Evolutionary conservation across 2,113 vertebrate species (phyloP).

Genomic region (Daphoenositta chrysoptera): DNA sequence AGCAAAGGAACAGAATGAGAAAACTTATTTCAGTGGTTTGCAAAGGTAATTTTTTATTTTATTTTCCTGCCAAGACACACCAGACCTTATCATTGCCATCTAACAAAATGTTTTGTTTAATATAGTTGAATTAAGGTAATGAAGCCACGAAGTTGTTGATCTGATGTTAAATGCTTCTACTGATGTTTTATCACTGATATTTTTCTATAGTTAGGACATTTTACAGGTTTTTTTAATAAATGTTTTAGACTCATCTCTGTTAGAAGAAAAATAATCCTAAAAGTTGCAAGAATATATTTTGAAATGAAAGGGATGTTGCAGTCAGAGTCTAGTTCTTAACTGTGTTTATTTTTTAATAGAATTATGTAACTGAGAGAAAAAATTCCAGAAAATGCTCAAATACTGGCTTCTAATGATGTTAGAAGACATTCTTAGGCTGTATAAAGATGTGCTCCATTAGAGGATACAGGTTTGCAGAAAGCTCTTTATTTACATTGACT

Average conservation of each 20-base stretch:
- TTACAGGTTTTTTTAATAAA: neutral
- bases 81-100: neutral
- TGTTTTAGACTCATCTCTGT: neutral
- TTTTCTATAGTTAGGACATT: neutral
- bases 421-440: neutral
- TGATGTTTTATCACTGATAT: neutral
- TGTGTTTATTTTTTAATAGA: neutral
- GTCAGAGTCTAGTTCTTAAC: neutral
- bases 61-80: neutral
- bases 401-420: neutral
- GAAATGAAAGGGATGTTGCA: neutral
- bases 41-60: neutral
- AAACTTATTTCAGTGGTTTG: neutral
- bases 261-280: neutral
- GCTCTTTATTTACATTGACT: neutral
- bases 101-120: neutral
- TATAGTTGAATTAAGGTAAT: neutral
- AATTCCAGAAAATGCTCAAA: neutral
- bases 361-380: neutral
- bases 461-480: neutral
- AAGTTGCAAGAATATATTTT: neutral
- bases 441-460: neutral
- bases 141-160: neutral
- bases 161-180: neutral
- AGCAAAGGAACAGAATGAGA: neutral